Evolutionary conservation across 1,140 invertebrate species (phyloP).

Genomic region (Trichomalopsis sarcophagae): DNA sequence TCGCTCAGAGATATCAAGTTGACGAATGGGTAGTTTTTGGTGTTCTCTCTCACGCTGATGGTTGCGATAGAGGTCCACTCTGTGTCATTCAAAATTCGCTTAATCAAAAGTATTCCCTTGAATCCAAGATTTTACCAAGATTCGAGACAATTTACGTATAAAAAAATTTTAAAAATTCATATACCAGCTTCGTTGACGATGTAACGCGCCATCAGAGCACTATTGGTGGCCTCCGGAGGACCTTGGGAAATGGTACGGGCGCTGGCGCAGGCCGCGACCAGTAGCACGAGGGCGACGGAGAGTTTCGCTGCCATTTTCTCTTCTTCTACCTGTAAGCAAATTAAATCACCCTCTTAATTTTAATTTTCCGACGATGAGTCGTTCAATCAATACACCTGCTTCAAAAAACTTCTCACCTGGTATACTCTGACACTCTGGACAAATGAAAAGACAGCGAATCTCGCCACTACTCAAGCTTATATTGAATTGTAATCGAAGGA

Average conservation of each 20-base stretch:
- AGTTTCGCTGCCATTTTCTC: slow-evolving; percentile 8
- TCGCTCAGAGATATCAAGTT: slow-evolving; percentile 20
- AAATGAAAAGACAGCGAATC: no score
- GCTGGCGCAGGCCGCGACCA: not conserved
- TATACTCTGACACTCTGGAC: no score
- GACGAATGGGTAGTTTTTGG: slow-evolving; percentile 2
- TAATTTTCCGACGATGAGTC: no score
- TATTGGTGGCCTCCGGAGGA: slow-evolving; percentile 61
- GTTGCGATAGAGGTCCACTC: slow-evolving; percentile 14
- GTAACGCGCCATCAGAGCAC: slow-evolving; percentile 73
- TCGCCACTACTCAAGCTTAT: no score
- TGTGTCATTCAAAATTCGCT: not conserved
- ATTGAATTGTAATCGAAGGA: no score
- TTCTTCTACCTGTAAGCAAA: not conserved
- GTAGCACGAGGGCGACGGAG: not conserved
- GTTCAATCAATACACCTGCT: no score
- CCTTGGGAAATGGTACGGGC: slow-evolving; percentile 19
- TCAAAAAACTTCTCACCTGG: no score
- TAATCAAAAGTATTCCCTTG: no score
- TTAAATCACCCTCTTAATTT: no score
- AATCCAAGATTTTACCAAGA: no score
- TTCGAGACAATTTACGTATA: no score
- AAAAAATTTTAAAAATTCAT: no score
- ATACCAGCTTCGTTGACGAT: slow-evolving; percentile 73
- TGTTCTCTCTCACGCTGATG: not conserved